These are phyloP conservation scores for Tetranychus piercei DNA, from an alignment of 2,888 invertebrate species.

Conservation along the genomic window DNA sequence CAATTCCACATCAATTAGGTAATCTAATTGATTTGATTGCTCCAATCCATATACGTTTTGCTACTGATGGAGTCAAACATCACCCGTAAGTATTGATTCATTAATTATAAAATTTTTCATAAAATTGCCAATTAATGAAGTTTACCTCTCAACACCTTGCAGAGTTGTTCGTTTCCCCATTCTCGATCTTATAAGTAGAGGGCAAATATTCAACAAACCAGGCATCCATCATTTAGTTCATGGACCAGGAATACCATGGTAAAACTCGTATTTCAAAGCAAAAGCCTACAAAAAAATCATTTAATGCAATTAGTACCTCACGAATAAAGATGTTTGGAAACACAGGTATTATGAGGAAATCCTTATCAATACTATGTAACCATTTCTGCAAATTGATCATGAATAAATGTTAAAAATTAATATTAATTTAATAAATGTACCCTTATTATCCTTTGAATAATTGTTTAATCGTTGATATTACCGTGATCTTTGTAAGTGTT, in stretches of 20 bases:
- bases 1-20: conserved; percentile 12
- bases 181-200: background rate
- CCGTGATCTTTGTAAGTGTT: too few relatives aligned
- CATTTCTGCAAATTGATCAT: too few relatives aligned
- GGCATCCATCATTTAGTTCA: conserved; percentile 6
- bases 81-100: conserved; percentile 9
- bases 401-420: too few relatives aligned
- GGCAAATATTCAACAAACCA: conserved; percentile 6
- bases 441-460: too few relatives aligned
- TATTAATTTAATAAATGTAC: too few relatives aligned
- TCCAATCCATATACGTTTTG: conserved; percentile 7
- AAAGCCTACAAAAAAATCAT: background rate
- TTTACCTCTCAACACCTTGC: background rate
- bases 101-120: background rate
- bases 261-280: background rate
- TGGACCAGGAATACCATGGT: conserved; percentile 8
- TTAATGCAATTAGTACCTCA: too few relatives aligned
- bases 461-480: too few relatives aligned
- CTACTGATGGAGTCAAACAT: conserved; percentile 13
- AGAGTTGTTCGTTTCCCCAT: conserved; percentile 9
- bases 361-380: too few relatives aligned
- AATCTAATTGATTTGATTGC: conserved; percentile 14
- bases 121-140: background rate
- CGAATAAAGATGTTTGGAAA: too few relatives aligned
- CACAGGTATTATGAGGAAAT: too few relatives aligned